Percentiles rank a stretch among this genome's conserved stretches.
phyloP scores from a whole-genome alignment of 2,797 vertebrate genomes.

The Pseudocheirus occidentalis region DNA sequence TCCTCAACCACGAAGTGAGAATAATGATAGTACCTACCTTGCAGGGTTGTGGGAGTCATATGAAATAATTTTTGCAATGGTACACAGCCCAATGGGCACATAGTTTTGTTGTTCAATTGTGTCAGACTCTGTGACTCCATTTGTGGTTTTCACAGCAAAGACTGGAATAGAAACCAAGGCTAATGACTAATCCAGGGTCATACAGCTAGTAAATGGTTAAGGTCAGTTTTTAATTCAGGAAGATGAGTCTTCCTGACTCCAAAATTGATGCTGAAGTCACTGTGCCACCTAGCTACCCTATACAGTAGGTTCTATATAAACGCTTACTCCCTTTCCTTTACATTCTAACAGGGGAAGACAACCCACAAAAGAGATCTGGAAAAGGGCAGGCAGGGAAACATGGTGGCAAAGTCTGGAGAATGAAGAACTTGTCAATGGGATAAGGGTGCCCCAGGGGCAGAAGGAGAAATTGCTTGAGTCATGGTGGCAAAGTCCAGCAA shows the following conservation, averaged over 20 bases:
- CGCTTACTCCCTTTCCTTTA: neutral
- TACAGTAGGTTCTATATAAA: neutral
- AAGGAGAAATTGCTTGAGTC: neutral
- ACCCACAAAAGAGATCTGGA: neutral
- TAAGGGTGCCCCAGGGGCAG: neutral
- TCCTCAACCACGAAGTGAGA: neutral
- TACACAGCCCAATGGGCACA: neutral
- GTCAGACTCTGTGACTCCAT: neutral
- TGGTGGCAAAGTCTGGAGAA: neutral
- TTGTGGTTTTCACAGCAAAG: neutral
- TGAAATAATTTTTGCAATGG: neutral
- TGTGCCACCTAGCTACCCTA: neutral
- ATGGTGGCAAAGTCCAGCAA: neutral
- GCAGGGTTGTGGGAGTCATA: neutral
- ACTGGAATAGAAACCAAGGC: neutral
- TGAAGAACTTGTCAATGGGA: neutral
- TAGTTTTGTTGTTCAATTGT: neutral
- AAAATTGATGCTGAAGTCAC: neutral
- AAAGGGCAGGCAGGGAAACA: neutral
- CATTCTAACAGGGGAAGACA: neutral
- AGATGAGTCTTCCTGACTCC: neutral
- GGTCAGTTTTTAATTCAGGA: neutral
- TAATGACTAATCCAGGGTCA: too few species aligned
- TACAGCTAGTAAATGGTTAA: neutral
- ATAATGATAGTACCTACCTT: neutral